Conservation (phyloP, 2,888 invertebrate genomes). For the Eupithecia subfuscata region DNA sequence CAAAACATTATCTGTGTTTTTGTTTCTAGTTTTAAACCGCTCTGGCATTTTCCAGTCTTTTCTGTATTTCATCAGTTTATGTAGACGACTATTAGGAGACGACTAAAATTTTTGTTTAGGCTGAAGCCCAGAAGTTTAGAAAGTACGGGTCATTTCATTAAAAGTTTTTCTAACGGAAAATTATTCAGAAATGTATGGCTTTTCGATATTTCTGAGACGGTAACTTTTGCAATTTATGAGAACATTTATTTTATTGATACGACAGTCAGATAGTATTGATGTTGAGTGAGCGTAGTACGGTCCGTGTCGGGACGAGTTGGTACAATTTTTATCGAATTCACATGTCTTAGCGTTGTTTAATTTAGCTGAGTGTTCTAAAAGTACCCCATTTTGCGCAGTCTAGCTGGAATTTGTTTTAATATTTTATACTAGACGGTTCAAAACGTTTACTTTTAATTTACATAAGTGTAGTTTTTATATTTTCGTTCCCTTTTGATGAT, state of each 20-base stretch:
- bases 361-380: slow-evolving; percentile 10
- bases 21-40: neutral
- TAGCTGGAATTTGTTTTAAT: slow-evolving; percentile 10
- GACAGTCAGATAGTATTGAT: neutral
- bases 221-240: neutral
- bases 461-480: neutral
- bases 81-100: neutral
- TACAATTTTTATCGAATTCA: slow-evolving; percentile 5
- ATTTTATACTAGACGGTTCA: neutral
- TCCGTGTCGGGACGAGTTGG: neutral
- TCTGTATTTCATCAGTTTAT: neutral
- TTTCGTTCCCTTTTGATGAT: neutral
- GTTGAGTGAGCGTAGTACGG: neutral
- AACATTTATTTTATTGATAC: neutral
- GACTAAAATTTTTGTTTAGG: neutral
- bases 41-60: neutral
- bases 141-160: neutral
- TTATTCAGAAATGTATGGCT: neutral
- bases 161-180: slow-evolving; percentile 13
- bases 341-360: neutral
- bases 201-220: slow-evolving; percentile 1
- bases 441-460: neutral
- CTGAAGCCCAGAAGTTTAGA: neutral
- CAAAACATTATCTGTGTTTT: slow-evolving; percentile 1
- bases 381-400: neutral